Evolutionary conservation across 2,113 vertebrate genomes (phyloP).

Genomic region (Castor canadensis): DNA sequence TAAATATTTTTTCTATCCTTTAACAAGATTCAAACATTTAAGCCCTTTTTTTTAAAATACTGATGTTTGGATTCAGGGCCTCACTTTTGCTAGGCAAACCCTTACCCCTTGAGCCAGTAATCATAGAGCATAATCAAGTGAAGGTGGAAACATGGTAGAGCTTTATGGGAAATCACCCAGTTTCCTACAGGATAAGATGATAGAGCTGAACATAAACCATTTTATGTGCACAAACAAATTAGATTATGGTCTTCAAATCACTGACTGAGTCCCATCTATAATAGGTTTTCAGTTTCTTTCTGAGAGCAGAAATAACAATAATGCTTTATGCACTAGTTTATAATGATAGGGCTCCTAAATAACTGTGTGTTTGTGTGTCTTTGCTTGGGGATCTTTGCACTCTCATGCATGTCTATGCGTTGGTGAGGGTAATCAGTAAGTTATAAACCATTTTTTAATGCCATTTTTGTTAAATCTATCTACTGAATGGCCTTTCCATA

Average conservation of each 20-base stretch:
- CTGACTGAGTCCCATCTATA: neutral
- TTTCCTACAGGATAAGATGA: conserved; percentile 64
- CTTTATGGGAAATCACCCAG: conserved; percentile 56
- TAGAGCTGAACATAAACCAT: conserved; percentile 55
- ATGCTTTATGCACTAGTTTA: neutral
- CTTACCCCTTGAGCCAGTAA: no score
- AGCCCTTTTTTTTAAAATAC: conserved; percentile 49
- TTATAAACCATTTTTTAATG: neutral
- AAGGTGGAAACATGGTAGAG: neutral
- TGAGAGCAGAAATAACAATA: neutral
- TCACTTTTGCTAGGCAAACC: no score
- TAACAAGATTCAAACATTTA: neutral
- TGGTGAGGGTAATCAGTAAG: neutral
- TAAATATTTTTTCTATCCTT: neutral
- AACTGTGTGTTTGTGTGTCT: neutral
- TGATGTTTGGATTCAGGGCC: neutral
- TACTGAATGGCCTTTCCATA: neutral
- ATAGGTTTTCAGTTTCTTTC: neutral
- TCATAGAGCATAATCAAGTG: conserved; percentile 60
- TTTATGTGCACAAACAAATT: conserved; percentile 34
- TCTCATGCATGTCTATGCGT: no score
- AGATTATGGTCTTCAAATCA: conserved; percentile 50
- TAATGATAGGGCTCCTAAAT: neutral
- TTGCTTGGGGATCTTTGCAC: neutral
- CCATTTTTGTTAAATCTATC: neutral